Evolutionary conservation across 2,113 vertebrate species (phyloP).

Genomic region (Leptobrachium leishanense): DNA sequence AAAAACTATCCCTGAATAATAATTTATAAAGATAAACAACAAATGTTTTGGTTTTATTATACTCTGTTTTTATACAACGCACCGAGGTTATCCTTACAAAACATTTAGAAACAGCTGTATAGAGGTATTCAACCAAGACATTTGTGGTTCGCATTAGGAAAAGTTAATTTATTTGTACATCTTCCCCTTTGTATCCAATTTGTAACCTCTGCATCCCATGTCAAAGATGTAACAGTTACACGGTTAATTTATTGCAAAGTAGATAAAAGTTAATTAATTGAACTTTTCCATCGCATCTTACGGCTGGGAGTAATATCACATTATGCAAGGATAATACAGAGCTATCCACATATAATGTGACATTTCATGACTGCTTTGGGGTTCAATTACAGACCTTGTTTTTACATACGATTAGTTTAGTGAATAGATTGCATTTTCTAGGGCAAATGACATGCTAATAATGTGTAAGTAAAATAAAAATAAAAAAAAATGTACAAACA

Average conservation of each 20-base stretch:
- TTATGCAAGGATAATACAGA: background rate
- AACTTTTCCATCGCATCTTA: background rate
- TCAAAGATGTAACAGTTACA: background rate
- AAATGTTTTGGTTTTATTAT: too few relatives aligned
- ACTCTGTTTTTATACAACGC: too few relatives aligned
- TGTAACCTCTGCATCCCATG: background rate
- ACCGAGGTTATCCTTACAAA: too few relatives aligned
- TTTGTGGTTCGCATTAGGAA: too few relatives aligned
- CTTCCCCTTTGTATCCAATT: background rate
- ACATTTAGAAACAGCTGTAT: too few relatives aligned
- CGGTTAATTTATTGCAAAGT: background rate
- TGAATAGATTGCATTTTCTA: background rate
- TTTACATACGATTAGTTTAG: background rate
- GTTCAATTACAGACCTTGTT: background rate
- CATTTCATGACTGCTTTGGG: background rate
- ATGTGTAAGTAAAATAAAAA: background rate
- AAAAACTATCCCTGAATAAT: too few relatives aligned
- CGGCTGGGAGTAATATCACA: background rate
- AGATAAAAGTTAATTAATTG: background rate
- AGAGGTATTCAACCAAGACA: too few relatives aligned
- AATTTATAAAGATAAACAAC: too few relatives aligned
- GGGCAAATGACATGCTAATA: too few relatives aligned
- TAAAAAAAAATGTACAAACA: background rate
- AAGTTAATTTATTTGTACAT: background rate
- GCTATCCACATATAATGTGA: constrained; percentile 1